Evolutionary conservation across 2,797 vertebrate species (phyloP).

Genomic region (Sphenodon punctatus): DNA sequence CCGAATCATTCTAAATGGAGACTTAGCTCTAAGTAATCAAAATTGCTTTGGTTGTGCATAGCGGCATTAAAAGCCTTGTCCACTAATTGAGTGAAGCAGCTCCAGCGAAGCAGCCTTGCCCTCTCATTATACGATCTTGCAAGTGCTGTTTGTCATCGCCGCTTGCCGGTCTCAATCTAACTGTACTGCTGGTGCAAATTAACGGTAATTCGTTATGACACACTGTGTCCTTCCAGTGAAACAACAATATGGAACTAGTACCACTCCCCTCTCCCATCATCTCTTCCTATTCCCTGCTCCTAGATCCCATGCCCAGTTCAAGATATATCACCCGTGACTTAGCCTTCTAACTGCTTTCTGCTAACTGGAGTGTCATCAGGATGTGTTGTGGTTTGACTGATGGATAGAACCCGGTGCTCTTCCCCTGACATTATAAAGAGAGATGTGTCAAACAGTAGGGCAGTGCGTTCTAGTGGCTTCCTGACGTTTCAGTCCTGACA

Average conservation of each 20-base stretch:
- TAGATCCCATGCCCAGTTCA: not conserved
- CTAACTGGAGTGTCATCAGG: slow-evolving; percentile 9
- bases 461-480: not conserved
- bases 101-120: slow-evolving; percentile 78
- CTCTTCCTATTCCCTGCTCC: slow-evolving; percentile 10
- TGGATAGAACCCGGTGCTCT: not conserved
- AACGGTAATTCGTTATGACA: slow-evolving; percentile 84
- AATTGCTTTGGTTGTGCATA: slow-evolving; percentile 91
- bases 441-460: not conserved
- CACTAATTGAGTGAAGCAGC: slow-evolving; percentile 92
- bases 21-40: slow-evolving; percentile 87
- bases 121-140: slow-evolving; percentile 89
- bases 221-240: slow-evolving; percentile 78
- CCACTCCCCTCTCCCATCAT: not conserved
- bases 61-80: slow-evolving; percentile 93
- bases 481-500: not conserved
- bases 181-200: slow-evolving; percentile 77
- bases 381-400: slow-evolving; percentile 2
- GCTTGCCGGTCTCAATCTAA: slow-evolving; percentile 72
- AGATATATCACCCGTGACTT: not conserved
- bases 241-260: slow-evolving; percentile 69
- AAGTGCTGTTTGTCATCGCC: slow-evolving; percentile 82
- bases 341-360: not conserved
- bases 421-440: not conserved
- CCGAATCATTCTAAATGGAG: slow-evolving; percentile 86